These are phyloP conservation scores for Pogonomyrmex californicus DNA, from an alignment of 1,140 invertebrate species.

Conservation along the genomic window DNA sequence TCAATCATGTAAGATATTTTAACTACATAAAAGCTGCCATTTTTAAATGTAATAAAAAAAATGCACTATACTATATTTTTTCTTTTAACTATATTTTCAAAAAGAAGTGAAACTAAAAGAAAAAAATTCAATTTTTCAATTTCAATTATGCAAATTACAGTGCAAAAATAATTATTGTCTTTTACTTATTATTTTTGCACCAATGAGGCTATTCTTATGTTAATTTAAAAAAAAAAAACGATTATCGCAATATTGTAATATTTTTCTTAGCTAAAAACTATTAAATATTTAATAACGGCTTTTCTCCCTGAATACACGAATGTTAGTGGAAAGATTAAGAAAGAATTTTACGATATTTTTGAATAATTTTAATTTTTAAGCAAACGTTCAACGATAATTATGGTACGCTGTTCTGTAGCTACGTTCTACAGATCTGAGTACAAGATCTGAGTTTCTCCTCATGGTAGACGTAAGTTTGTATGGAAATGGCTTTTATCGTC, in stretches of 20 bases:
- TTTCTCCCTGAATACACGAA: neutral
- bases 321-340: neutral
- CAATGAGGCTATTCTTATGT: neutral
- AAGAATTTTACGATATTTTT: neutral
- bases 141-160: constrained; percentile 8
- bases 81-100: no score
- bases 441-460: neutral
- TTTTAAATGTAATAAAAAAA: neutral
- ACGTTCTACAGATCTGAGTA: neutral
- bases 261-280: constrained; percentile 8
- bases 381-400: neutral
- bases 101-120: constrained; percentile 32
- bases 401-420: neutral
- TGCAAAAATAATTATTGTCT: neutral
- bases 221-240: constrained; percentile 20
- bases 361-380: neutral
- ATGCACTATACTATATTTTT: neutral
- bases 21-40: neutral
- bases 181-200: neutral
- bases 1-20: neutral
- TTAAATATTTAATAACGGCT: neutral
- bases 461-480: neutral
- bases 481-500: neutral
- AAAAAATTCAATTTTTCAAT: constrained; percentile 64
- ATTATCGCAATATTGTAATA: neutral